Evolutionary conservation across 2,888 invertebrate species (phyloP).

Genomic region (Dynastes grantii): DNA sequence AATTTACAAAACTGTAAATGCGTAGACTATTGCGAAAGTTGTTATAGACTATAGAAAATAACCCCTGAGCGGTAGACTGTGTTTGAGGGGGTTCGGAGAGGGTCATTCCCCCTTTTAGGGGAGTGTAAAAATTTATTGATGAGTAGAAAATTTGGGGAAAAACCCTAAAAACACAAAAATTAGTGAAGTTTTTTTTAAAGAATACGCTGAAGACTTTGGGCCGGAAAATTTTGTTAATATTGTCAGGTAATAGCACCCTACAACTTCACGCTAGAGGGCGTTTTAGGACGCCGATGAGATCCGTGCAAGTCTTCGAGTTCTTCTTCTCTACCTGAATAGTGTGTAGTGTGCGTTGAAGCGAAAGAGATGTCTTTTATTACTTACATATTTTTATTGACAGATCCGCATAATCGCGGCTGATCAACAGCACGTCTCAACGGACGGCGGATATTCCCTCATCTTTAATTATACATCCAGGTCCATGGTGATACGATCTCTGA

Average conservation of each 20-base stretch:
- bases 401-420: slow-evolving; percentile 34
- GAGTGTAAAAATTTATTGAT: no score
- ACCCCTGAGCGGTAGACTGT: no score
- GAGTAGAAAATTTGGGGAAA: neutral
- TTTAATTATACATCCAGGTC: slow-evolving; percentile 38
- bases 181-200: no score
- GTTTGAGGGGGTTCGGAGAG: no score
- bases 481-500: slow-evolving; percentile 15
- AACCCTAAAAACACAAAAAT: no score
- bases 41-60: no score
- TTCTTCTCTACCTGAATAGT: neutral
- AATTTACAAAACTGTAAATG: no score
- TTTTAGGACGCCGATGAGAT: neutral
- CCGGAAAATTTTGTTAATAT: no score
- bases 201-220: neutral
- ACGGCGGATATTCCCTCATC: slow-evolving; percentile 35
- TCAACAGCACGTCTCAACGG: slow-evolving; percentile 34
- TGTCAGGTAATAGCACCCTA: slow-evolving; percentile 13
- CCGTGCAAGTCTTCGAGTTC: neutral
- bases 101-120: no score
- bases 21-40: no score
- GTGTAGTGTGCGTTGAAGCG: slow-evolving; percentile 1
- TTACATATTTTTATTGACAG: slow-evolving; percentile 39
- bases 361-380: slow-evolving; percentile 24
- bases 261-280: neutral